These are phyloP conservation scores for Planococcus citri DNA, from an alignment of 1,140 invertebrate genomes.

Conservation along the genomic window DNA sequence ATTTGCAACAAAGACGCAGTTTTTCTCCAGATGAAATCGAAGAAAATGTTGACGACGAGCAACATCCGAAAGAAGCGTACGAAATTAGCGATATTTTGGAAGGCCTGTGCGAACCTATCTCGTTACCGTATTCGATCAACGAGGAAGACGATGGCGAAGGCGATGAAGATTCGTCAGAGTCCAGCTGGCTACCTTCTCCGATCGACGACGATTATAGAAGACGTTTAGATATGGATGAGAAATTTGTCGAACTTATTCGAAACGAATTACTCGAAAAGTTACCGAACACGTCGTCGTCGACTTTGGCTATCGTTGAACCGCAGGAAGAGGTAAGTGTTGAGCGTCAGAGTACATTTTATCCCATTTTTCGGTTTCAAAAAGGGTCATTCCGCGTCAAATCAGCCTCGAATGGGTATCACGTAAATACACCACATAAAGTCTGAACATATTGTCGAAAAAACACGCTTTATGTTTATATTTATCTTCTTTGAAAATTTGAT, in stretches of 20 bases:
- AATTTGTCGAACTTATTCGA: constrained; percentile 39
- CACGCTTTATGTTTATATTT: too few species aligned
- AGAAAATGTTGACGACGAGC: not conserved
- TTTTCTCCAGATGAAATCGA: not conserved
- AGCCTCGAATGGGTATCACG: constrained; percentile 16
- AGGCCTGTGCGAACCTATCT: constrained; percentile 23
- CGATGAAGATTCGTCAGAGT: not conserved
- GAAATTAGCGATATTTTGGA: constrained; percentile 24
- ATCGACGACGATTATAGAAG: constrained; percentile 6
- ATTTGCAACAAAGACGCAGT: too few species aligned
- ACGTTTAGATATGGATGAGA: constrained; percentile 24
- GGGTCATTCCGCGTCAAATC: too few species aligned
- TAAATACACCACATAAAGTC: too few species aligned
- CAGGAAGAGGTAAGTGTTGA: too few species aligned
- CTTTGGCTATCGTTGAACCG: not conserved
- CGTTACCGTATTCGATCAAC: constrained; percentile 16
- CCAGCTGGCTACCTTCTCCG: constrained; percentile 21
- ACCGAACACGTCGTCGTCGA: constrained; percentile 32
- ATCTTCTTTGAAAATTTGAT: too few species aligned
- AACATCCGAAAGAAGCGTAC: constrained; percentile 9
- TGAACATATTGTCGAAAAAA: too few species aligned
- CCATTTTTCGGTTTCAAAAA: too few species aligned
- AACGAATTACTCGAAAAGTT: constrained; percentile 56
- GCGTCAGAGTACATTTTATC: constrained; percentile 1
- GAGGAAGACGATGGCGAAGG: constrained; percentile 9